Percentiles rank a stretch among this genome's conserved stretches.
These are phyloP conservation scores for Abscondita cerata DNA, from an alignment of 2,888 invertebrate genomes.

Conservation along the genomic window DNA sequence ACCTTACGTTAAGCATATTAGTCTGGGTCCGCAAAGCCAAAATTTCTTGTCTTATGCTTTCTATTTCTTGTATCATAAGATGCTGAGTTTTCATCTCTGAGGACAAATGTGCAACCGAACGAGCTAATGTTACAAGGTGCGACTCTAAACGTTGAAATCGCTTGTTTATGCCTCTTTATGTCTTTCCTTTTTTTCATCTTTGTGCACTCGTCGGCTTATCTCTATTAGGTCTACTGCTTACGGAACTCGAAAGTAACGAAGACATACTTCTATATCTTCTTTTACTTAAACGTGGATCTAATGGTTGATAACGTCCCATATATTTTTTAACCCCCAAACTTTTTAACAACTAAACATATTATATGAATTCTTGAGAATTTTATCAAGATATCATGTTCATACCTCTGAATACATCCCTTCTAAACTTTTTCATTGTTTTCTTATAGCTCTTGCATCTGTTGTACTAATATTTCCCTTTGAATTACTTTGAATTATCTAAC, in stretches of 20 bases:
- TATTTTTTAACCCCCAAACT: slow-evolving; percentile 66
- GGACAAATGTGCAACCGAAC: slow-evolving; percentile 89
- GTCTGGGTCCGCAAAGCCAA: slow-evolving; percentile 75
- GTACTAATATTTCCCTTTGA: slow-evolving; percentile 80
- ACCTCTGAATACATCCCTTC: slow-evolving; percentile 91
- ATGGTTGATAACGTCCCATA: slow-evolving; percentile 64
- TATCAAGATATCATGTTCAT: slow-evolving; percentile 25
- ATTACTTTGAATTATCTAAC: slow-evolving; percentile 70
- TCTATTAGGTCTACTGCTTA: slow-evolving; percentile 78
- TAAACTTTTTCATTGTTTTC: slow-evolving; percentile 80
- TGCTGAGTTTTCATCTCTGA: slow-evolving; percentile 92
- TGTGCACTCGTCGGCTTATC: slow-evolving; percentile 76
- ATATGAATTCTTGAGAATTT: background rate
- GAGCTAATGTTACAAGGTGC: slow-evolving; percentile 88
- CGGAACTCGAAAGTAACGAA: slow-evolving; percentile 81
- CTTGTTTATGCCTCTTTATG: slow-evolving; percentile 74
- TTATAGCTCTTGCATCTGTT: slow-evolving; percentile 78
- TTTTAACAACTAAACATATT: slow-evolving; percentile 63
- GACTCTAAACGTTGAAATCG: slow-evolving; percentile 88
- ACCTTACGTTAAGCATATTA: slow-evolving; percentile 67
- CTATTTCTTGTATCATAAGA: slow-evolving; percentile 88
- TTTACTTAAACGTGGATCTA: slow-evolving; percentile 63
- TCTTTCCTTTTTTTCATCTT: slow-evolving; percentile 78
- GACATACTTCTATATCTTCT: slow-evolving; percentile 82
- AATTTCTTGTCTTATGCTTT: slow-evolving; percentile 83